Conservation (phyloP, 2,113 vertebrate genomes). For the Conger conger region DNA sequence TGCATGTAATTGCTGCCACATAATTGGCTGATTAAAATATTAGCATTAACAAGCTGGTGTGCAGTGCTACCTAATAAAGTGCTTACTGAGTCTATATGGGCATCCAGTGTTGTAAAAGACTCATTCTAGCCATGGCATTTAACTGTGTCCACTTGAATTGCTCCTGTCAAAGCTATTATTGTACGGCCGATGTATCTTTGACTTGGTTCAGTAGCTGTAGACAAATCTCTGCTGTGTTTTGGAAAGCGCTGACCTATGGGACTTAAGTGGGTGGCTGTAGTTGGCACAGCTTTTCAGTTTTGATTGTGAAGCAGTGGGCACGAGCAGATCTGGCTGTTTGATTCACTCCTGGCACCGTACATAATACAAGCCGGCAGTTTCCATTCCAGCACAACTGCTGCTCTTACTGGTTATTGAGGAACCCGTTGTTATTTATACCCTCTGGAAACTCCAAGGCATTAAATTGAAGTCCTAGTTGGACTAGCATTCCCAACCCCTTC, state of each 20-base stretch:
- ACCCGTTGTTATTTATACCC: constrained; percentile 17
- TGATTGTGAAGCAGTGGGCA: background rate
- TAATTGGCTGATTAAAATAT: no score
- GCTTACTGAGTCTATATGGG: background rate
- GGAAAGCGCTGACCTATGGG: background rate
- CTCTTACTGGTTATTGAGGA: constrained; percentile 1
- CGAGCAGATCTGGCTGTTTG: background rate
- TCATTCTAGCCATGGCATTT: background rate
- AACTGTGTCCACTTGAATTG: background rate
- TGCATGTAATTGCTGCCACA: no score
- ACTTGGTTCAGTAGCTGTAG: background rate
- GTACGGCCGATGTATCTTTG: background rate
- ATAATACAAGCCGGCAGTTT: background rate
- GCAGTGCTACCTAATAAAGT: no score
- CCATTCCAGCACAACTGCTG: background rate
- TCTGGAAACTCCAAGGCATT: constrained; percentile 25
- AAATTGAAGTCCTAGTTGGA: constrained; percentile 37
- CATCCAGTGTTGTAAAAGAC: background rate
- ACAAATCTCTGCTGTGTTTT: background rate
- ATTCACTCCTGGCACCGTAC: background rate
- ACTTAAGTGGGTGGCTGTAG: background rate
- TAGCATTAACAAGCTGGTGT: no score
- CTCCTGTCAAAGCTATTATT: background rate
- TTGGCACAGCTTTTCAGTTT: background rate
- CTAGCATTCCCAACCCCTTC: constrained; percentile 35